phyloP scores from a whole-genome alignment of 2,888 invertebrate species.

The Phaedon cochleariae region DNA sequence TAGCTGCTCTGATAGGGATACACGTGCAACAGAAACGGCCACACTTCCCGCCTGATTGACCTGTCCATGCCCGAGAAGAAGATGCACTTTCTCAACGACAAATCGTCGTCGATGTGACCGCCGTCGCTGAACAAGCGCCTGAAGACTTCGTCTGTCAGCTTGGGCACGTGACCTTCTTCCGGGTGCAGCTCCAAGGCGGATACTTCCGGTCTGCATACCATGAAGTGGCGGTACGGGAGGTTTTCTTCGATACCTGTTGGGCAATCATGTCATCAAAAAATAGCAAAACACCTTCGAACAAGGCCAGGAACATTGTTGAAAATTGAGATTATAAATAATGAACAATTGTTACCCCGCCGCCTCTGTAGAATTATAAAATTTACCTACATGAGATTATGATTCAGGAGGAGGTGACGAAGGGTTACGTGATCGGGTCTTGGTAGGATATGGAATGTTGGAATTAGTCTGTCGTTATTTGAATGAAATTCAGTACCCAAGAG shows the following conservation, averaged over 20 bases:
- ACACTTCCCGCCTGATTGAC: slow-evolving; percentile 85
- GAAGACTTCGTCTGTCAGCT: slow-evolving; percentile 87
- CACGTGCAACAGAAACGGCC: slow-evolving; percentile 94
- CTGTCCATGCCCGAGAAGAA: slow-evolving; percentile 94
- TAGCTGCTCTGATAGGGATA: slow-evolving; percentile 92
- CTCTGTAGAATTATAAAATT: too few relatives aligned
- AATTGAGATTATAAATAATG: too few relatives aligned
- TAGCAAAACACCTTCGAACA: too few relatives aligned
- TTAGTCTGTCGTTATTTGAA: too few relatives aligned
- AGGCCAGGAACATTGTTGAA: too few relatives aligned
- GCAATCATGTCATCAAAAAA: too few relatives aligned
- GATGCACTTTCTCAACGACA: slow-evolving; percentile 86
- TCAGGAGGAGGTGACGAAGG: too few relatives aligned
- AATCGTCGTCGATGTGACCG: slow-evolving; percentile 90
- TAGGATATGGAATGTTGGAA: too few relatives aligned
- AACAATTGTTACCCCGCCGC: too few relatives aligned
- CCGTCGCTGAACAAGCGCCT: slow-evolving; percentile 82
- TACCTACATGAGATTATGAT: too few relatives aligned
- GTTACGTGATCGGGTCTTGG: too few relatives aligned
- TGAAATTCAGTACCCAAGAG: too few relatives aligned
- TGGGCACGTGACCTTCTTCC: slow-evolving; percentile 89
- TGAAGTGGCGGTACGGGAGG: slow-evolving; percentile 83
- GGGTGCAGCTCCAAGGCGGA: slow-evolving; percentile 91
- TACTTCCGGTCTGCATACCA: slow-evolving; percentile 91
- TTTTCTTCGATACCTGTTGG: slow-evolving; percentile 74